These are phyloP conservation scores for Platichthys flesus DNA, from an alignment of 2,113 vertebrate species.

Conservation along the genomic window DNA sequence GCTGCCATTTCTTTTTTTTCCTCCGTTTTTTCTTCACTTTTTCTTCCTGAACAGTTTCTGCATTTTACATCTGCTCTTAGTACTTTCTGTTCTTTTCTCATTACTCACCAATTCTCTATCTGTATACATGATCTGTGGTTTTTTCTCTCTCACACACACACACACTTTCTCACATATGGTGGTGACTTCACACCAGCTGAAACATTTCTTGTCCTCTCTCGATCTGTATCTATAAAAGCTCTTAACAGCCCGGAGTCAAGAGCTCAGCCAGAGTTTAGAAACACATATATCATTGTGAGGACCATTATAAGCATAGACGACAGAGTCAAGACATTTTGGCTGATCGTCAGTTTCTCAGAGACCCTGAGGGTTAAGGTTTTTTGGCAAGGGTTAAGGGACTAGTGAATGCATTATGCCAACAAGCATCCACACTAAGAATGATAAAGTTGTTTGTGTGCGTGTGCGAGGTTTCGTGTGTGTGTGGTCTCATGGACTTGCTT, in stretches of 20 bases:
- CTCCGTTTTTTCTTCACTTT: not conserved
- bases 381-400: too few species aligned
- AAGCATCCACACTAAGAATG: too few species aligned
- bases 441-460: not conserved
- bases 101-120: not conserved
- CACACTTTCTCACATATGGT: constrained; percentile 15
- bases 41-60: constrained; percentile 8
- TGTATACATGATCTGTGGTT: constrained; percentile 5
- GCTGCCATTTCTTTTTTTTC: not conserved
- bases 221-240: constrained; percentile 25
- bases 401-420: too few species aligned
- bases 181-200: constrained; percentile 35
- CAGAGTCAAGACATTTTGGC: too few species aligned
- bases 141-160: not conserved
- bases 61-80: constrained; percentile 8
- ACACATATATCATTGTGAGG: too few species aligned
- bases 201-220: constrained; percentile 36
- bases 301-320: too few species aligned
- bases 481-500: constrained; percentile 19
- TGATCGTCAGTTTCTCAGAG: too few species aligned
- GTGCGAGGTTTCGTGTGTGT: not conserved
- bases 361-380: too few species aligned
- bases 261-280: constrained; percentile 6
- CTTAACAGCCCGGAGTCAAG: constrained; percentile 28
- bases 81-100: constrained; percentile 5